A percentile compares a stretch with the other conserved stretches of the same genome.
Evolutionary conservation across 2,888 invertebrate species (phyloP).

Genomic region (Argyresthia albistria): DNA sequence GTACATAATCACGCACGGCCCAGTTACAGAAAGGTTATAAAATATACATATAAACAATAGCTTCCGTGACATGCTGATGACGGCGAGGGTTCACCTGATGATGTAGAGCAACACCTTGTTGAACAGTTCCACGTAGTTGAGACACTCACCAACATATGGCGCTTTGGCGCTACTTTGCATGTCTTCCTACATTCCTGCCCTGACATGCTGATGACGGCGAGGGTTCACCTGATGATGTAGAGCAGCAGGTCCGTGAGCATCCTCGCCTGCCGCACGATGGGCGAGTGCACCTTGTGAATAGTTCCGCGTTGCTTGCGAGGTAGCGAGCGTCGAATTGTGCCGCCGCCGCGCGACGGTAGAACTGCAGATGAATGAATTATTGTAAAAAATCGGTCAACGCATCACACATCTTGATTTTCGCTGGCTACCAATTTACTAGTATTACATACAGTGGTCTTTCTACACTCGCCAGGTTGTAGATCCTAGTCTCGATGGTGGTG

Average conservation of each 20-base stretch:
- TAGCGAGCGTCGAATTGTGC: conserved; percentile 96
- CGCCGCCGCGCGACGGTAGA: conserved; percentile 91
- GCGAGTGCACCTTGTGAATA: conserved; percentile 89
- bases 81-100: conserved; percentile 75
- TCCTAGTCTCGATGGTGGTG: conserved; percentile 74
- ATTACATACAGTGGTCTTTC: too few species aligned
- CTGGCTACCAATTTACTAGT: too few species aligned
- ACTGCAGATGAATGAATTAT: conserved; percentile 72
- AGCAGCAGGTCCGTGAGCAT: conserved; percentile 92
- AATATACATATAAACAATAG: too few species aligned
- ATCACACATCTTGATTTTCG: too few species aligned
- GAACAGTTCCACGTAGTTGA: conserved; percentile 81
- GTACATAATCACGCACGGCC: too few species aligned
- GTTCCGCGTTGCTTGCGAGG: conserved; percentile 91
- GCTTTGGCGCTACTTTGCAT: too few species aligned
- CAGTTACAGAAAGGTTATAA: too few species aligned
- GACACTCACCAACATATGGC: too few species aligned
- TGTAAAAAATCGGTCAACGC: too few species aligned
- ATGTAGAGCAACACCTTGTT: conserved; percentile 90
- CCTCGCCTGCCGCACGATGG: conserved; percentile 90
- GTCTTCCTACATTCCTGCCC: too few species aligned
- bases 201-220: too few species aligned
- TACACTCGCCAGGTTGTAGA: conserved; percentile 75
- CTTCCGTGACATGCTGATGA: too few species aligned
- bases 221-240: conserved; percentile 82